Evolutionary conservation across 2,113 vertebrate species (phyloP), one percentile per base, ranked within the genome.

Genomic region (Sinosuthora webbiana): DNA sequence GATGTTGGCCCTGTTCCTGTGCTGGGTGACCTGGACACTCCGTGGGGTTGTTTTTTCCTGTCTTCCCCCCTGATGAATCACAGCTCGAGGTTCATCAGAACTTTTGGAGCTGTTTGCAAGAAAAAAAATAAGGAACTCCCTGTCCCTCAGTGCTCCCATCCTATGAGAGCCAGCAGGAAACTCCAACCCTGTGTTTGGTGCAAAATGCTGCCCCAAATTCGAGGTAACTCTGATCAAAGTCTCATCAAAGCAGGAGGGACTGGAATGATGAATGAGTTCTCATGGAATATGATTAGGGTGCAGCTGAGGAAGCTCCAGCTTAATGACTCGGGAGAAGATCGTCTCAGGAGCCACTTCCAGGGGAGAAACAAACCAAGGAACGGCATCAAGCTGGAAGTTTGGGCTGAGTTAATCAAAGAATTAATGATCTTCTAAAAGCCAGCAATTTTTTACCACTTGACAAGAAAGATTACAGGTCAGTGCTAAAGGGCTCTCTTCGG

Each of bases 371-470:
- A 89, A 74, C 77, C 44, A 2, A 67, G 59, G 55, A 74, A 35
- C 13, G 73, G 60, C 73, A 87, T 52, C 50, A 13, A 9, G 55
- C 68, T 93, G 59, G 21, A 87, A 89, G 73, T 91, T 95, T 84
- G 24, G 60, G 69, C 31, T 57, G 88, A 95, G 94, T 95, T 96
- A 89, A 95, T 95, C 67, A 89, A 68, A 77, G 76, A 76, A 87
- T 87, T 89, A 89, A 91, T 80, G 45, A 49, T 47, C 81, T 93
- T 83, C 37, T 65, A 52, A 33, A 80, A 89, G 88, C 77, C 84
- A 87, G 90, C 90, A 83, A 83, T 89, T 96, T 89, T 69, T 80
- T 85, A 80, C 21, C 13, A n/a, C 59, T 73, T 44, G 59, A 77
- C 73, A 80, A 80, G 90, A 69, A 86, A 60, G 68, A 69, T 77